These are phyloP conservation scores for Cyaniris semiargus DNA, from an alignment of 2,888 invertebrate species.

Conservation along the genomic window DNA sequence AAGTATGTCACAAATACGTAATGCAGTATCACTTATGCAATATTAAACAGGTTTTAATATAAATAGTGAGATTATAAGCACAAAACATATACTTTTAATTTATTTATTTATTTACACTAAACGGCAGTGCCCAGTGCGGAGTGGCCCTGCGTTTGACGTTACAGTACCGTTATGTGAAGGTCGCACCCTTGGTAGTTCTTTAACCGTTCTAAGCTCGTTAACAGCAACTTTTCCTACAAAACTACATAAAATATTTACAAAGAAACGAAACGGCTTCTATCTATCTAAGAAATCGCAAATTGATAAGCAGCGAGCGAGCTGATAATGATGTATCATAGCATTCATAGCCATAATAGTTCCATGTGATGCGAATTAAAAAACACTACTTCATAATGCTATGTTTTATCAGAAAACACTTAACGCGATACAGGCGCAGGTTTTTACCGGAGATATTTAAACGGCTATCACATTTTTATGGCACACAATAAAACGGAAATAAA, in stretches of 20 bases:
- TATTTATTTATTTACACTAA: too few species aligned
- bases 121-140: too few species aligned
- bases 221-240: too few species aligned
- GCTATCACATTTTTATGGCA: not conserved
- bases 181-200: not conserved
- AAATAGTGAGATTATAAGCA: not conserved
- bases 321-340: not conserved
- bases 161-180: not conserved
- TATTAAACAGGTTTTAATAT: not conserved
- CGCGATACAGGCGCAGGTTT: not conserved
- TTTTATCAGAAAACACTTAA: not conserved
- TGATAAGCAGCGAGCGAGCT: not conserved
- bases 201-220: not conserved
- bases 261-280: not conserved
- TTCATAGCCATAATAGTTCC: too few species aligned
- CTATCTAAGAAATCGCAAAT: not conserved
- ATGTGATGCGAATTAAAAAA: not conserved
- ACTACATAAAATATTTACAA: too few species aligned
- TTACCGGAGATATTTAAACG: not conserved
- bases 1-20: not conserved
- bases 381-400: not conserved
- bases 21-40: not conserved
- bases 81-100: too few species aligned
- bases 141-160: not conserved
- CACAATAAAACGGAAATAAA: conserved; percentile 10